Evolutionary conservation across 2,888 invertebrate species (phyloP).

Genomic region (Muscina levida): DNA sequence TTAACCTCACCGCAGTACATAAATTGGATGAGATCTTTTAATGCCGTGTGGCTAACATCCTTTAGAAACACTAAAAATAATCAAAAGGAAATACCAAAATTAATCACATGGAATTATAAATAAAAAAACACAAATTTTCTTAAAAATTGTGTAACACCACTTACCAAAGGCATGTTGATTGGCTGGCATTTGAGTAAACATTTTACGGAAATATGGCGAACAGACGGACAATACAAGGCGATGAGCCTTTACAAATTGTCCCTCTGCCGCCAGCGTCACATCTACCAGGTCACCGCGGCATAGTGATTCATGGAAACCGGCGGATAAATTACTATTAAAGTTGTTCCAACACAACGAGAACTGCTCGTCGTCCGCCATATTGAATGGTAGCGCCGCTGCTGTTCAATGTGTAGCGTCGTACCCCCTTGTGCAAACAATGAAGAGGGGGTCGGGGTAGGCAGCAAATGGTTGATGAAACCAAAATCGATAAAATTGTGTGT

Average conservation of each 20-base stretch:
- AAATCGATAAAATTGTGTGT: conserved; percentile 57
- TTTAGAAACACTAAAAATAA: conserved; percentile 84
- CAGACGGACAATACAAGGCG: conserved; percentile 87
- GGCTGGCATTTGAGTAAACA: conserved; percentile 85
- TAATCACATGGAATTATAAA: no score
- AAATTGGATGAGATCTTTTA: conserved; percentile 86
- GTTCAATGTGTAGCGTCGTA: conserved; percentile 54
- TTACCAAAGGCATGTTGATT: conserved; percentile 86
- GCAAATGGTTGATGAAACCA: conserved; percentile 33
- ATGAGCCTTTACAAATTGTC: conserved; percentile 86
- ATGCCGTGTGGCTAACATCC: conserved; percentile 86
- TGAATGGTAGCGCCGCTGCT: conserved; percentile 75
- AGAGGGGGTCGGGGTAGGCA: no score
- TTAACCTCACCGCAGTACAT: conserved; percentile 88
- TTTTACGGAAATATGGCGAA: conserved; percentile 87
- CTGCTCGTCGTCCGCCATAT: conserved; percentile 87
- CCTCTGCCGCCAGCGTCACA: conserved; percentile 86
- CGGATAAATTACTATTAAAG: conserved; percentile 87
- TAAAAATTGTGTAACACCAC: conserved; percentile 62
- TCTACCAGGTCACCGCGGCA: conserved; percentile 86
- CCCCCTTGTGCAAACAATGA: conserved; percentile 5
- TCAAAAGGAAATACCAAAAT: no score
- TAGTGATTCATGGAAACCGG: conserved; percentile 86
- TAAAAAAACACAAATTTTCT: not conserved
- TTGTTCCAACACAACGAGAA: conserved; percentile 89